Percentiles rank a stretch among this genome's conserved stretches.
Evolutionary conservation across 2,113 vertebrate genomes (phyloP).

Genomic region (Turdus rufiventris): DNA sequence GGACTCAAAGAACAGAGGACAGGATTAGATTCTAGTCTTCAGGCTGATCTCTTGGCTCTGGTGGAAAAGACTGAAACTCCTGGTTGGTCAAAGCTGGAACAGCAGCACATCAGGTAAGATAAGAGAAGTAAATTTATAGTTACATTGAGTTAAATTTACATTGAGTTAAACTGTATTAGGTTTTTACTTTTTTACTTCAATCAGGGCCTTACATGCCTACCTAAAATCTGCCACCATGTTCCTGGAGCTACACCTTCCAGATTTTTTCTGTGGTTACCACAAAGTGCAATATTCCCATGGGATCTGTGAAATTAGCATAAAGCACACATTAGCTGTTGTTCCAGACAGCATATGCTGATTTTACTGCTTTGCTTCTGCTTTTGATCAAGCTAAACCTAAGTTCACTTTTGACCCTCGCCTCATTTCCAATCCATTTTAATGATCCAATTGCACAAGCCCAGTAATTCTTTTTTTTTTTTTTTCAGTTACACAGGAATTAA

Average conservation of each 20-base stretch:
- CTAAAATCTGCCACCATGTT: background rate
- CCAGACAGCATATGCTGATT: background rate
- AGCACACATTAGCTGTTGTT: background rate
- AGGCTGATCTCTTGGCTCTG: background rate
- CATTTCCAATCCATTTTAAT: background rate
- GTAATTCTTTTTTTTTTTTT: background rate
- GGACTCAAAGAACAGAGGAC: background rate
- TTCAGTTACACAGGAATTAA: background rate
- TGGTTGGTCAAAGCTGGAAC: background rate
- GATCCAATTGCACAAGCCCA: background rate
- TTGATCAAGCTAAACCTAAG: background rate
- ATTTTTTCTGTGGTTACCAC: background rate
- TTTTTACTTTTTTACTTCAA: background rate
- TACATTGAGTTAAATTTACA: rapidly evolving
- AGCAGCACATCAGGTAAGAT: background rate
- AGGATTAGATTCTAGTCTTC: background rate
- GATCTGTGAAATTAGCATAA: background rate
- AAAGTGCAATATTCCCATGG: background rate
- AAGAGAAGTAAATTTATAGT: background rate
- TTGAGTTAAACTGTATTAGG: background rate
- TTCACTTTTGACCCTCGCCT: background rate
- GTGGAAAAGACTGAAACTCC: background rate
- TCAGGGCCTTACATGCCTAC: background rate
- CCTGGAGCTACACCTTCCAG: background rate
- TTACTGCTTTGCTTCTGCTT: background rate